phyloP scores from a whole-genome alignment of 30 jellyfish, hydroid and myxozoan genomes.

The Turritopsis dohrnii region DNA sequence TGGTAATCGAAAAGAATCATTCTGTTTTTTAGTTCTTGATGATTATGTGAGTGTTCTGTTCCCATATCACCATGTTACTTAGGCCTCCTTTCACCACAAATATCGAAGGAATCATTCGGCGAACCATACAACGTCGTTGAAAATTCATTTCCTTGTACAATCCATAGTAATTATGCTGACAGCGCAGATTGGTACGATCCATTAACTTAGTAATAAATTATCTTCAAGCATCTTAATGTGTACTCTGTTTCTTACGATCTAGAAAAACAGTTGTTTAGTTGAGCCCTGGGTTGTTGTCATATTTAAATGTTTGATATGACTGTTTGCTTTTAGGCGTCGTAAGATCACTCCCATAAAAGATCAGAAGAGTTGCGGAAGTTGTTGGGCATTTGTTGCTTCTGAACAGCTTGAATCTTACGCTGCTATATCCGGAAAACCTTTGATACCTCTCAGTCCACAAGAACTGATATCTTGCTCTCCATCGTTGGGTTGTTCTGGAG shows the following conservation, averaged over 20 bases:
- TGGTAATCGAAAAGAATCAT: background rate
- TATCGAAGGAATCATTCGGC: background rate
- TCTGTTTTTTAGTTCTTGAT: background rate
- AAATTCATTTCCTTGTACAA: background rate
- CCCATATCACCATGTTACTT: too few species aligned
- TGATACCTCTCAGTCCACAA: conserved; percentile 57
- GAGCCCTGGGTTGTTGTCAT: too few species aligned
- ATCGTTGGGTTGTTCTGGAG: conserved; percentile 69
- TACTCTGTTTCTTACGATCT: too few species aligned
- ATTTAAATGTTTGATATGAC: background rate
- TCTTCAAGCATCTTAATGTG: too few species aligned
- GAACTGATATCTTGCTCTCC: conserved; percentile 77
- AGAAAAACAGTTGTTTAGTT: too few species aligned
- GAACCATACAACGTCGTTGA: background rate
- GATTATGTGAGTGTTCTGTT: too few species aligned
- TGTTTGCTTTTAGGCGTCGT: background rate
- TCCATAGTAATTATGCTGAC: background rate
- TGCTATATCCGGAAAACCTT: conserved; percentile 41
- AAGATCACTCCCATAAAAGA: conserved; percentile 23
- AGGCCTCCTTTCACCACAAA: background rate
- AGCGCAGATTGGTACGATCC: background rate
- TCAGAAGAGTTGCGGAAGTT: conserved; percentile 58
- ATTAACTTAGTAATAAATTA: too few species aligned
- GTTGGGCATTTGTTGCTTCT: conserved; percentile 86
- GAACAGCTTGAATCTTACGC: conserved; percentile 67